Evolutionary conservation across 37 sponge, comb jelly and placozoan genomes (phyloP).

Genomic region (Aplysina aerophoba): DNA sequence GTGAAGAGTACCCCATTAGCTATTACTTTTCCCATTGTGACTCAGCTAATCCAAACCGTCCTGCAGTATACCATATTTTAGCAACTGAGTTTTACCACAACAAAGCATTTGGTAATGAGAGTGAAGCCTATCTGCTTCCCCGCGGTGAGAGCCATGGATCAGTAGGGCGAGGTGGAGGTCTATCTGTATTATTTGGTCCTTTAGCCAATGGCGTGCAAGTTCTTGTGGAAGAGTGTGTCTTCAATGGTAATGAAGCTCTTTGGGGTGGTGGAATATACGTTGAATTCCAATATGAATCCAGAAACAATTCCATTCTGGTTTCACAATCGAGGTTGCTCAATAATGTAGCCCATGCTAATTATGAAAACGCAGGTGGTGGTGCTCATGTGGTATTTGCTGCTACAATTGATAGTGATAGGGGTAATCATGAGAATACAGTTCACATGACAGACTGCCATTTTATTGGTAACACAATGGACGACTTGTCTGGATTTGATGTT

Average conservation of each 20-base stretch:
- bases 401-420: not conserved
- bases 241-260: not conserved
- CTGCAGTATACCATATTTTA: not conserved
- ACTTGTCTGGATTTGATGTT: not conserved
- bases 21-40: too few species aligned
- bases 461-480: not conserved
- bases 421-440: not conserved
- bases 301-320: not conserved
- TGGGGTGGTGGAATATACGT: slow-evolving; percentile 5
- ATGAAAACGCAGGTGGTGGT: slow-evolving; percentile 13
- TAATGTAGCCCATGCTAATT: not conserved
- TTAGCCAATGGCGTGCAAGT: not conserved
- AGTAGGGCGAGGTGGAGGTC: slow-evolving; percentile 26
- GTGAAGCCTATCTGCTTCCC: not conserved
- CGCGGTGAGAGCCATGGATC: not conserved
- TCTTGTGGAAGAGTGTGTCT: not conserved
- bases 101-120: not conserved
- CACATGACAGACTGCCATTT: not conserved
- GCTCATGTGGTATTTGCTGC: not conserved
- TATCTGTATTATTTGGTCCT: not conserved
- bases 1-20: too few species aligned
- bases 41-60: too few species aligned
- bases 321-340: not conserved
- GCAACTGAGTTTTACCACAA: not conserved
- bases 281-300: not conserved